Conservation (phyloP, 92 coral and sea anemone species). For the Zoanthus solanderi region DNA sequence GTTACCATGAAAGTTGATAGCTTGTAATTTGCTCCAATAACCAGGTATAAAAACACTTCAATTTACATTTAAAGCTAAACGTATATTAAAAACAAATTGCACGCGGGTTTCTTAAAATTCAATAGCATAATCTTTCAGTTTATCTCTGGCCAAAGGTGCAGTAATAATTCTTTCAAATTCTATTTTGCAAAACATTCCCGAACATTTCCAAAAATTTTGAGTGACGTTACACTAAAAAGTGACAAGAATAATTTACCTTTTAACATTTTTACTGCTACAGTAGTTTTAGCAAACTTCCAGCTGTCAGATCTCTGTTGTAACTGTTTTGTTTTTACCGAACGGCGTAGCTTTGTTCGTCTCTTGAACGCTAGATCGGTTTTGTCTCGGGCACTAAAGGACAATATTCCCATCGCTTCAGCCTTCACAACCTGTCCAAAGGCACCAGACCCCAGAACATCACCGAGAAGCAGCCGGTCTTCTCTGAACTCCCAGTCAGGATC, state of each 20-base stretch:
- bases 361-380: slow-evolving; percentile 67
- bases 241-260: slow-evolving; percentile 65
- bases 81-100: no score
- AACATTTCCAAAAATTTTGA: no score
- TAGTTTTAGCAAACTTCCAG: slow-evolving; percentile 60
- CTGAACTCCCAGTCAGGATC: slow-evolving; percentile 99
- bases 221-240: no score
- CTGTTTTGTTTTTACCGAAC: slow-evolving; percentile 72
- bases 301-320: slow-evolving; percentile 49
- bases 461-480: slow-evolving; percentile 85
- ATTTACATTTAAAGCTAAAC: no score
- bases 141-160: no score
- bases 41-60: no score
- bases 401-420: slow-evolving; percentile 97
- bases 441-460: slow-evolving; percentile 90
- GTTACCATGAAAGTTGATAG: no score
- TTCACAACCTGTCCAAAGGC: slow-evolving; percentile 95
- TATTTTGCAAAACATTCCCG: no score
- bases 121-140: no score
- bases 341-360: slow-evolving; percentile 83
- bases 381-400: slow-evolving; percentile 81
- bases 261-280: slow-evolving; percentile 89
- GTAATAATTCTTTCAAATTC: no score
- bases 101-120: no score
- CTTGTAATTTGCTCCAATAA: no score